These are phyloP conservation scores for Drosophila azteca DNA, from an alignment of 1,140 invertebrate genomes.

Conservation along the genomic window DNA sequence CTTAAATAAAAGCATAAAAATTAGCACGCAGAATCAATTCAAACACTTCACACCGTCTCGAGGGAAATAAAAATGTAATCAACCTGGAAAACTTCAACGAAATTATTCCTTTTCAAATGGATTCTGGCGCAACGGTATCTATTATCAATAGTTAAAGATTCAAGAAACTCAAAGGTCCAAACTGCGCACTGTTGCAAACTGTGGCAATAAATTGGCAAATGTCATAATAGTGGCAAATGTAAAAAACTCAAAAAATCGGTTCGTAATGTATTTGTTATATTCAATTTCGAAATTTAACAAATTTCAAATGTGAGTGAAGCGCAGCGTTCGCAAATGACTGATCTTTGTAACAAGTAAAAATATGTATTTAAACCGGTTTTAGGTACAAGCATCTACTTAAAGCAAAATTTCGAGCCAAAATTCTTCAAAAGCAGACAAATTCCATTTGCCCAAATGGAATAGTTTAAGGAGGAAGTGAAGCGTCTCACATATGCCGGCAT, in stretches of 20 bases:
- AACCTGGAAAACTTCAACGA: no score
- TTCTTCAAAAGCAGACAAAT: constrained; percentile 26
- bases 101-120: no score
- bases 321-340: not conserved
- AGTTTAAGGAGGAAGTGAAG: constrained; percentile 21
- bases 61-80: no score
- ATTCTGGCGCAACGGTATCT: no score
- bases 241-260: constrained; percentile 12
- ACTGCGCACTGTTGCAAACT: not conserved
- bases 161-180: no score
- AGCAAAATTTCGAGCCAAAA: constrained; percentile 3
- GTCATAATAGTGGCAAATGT: constrained; percentile 10
- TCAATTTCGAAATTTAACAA: constrained; percentile 7
- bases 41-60: no score
- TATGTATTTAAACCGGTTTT: constrained; percentile 13
- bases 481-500: not conserved
- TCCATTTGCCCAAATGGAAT: constrained; percentile 14
- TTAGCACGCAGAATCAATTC: no score
- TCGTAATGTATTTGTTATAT: constrained; percentile 17
- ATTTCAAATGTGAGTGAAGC: constrained; percentile 4
- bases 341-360: constrained; percentile 12
- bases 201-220: constrained; percentile 2
- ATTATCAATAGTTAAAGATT: no score
- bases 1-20: no score
- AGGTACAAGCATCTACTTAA: constrained; percentile 6